A percentile compares a stretch with the other conserved stretches of the same genome.
phyloP scores from a whole-genome alignment of 1,140 invertebrate genomes.

The Phymorhynchus buccinoides region DNA sequence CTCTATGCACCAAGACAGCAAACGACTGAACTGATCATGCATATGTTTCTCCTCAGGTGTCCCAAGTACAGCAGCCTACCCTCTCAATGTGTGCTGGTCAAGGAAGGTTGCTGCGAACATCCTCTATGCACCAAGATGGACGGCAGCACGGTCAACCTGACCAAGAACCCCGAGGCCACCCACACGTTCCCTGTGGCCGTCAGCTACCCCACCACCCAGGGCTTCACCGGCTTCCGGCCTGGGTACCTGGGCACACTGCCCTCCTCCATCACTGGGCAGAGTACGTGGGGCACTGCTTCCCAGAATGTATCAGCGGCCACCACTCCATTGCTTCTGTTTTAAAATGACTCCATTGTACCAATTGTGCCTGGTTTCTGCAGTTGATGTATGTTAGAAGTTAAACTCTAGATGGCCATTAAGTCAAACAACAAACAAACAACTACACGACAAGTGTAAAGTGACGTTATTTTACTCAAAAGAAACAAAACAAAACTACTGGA shows the following conservation, averaged over 20 bases:
- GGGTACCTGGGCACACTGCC: constrained; percentile 30
- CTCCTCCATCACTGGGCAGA: not conserved
- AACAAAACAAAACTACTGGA: too few relatives aligned
- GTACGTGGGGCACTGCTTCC: too few relatives aligned
- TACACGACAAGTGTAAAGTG: too few relatives aligned
- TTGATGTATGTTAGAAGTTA: too few relatives aligned
- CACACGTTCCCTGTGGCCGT: constrained; percentile 21
- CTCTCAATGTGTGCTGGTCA: constrained; percentile 39
- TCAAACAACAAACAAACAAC: too few relatives aligned
- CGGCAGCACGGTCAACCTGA: constrained; percentile 50
- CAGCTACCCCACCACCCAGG: constrained; percentile 34
- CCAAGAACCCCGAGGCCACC: constrained; percentile 41
- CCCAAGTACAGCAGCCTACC: constrained; percentile 45
- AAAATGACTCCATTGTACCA: too few relatives aligned
- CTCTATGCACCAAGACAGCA: constrained; percentile 55
- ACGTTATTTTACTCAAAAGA: too few relatives aligned
- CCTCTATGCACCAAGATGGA: constrained; percentile 56
- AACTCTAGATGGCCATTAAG: too few relatives aligned
- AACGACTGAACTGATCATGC: constrained; percentile 7
- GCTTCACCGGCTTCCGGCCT: constrained; percentile 45
- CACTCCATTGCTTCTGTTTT: too few relatives aligned
- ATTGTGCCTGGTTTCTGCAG: too few relatives aligned
- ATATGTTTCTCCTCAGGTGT: constrained; percentile 40
- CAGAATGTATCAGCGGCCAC: too few relatives aligned
- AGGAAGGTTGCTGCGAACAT: constrained; percentile 54